Conservation (phyloP, 2,113 vertebrate species). For the Oryzias javanicus region DNA sequence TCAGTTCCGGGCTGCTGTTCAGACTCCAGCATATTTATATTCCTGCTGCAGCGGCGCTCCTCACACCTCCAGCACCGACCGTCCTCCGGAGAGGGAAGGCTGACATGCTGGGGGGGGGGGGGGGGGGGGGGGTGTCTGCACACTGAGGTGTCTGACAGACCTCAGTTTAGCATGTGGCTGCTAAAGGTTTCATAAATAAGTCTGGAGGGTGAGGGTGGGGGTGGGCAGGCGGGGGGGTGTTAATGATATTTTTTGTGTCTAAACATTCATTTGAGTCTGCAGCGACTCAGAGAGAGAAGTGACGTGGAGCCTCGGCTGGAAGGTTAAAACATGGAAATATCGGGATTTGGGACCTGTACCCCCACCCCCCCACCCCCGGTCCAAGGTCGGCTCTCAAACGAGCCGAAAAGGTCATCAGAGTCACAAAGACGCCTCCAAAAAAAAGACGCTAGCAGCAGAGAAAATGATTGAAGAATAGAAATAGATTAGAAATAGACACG, state of each 20-base stretch:
- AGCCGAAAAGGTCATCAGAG: background rate
- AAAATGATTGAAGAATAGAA: conserved; percentile 7
- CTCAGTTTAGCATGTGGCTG: conserved; percentile 35
- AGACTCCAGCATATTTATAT: conserved; percentile 59
- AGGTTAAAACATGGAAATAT: too few species aligned
- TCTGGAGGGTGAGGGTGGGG: background rate
- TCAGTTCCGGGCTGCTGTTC: conserved; percentile 51
- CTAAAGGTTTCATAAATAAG: conserved; percentile 58
- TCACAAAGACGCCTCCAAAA: background rate
- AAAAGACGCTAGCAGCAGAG: background rate
- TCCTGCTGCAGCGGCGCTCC: conserved; percentile 47
- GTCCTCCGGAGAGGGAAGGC: conserved; percentile 61
- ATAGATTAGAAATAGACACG: too few species aligned
- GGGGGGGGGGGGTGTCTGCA: background rate
- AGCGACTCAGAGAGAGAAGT: too few species aligned
- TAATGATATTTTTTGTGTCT: background rate
- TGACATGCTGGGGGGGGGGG: conserved; percentile 21
- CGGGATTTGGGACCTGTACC: background rate
- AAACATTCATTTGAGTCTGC: too few species aligned
- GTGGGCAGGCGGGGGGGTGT: rapidly evolving
- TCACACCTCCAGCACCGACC: conserved; percentile 47
- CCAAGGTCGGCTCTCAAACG: conserved; percentile 9
- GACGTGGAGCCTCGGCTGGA: too few species aligned
- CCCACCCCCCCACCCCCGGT: conserved; percentile 4
- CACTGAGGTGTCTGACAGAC: conserved; percentile 39